Percentiles rank a stretch among this genome's conserved stretches.
Evolutionary conservation across 1,140 invertebrate genomes (phyloP).

Genomic region (Ectropis grisescens): DNA sequence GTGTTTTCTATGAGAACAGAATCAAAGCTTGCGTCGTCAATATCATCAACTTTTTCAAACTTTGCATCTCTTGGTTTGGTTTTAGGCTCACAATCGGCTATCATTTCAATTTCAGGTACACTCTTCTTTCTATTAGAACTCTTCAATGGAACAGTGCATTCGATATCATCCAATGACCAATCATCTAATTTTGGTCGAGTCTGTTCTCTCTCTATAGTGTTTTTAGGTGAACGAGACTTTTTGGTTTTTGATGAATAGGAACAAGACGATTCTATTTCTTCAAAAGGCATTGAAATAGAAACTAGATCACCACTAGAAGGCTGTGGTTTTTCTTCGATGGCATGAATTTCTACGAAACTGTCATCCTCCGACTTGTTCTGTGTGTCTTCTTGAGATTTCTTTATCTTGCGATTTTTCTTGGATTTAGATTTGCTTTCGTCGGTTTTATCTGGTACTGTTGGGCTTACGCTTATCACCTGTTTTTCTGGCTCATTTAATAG

Average conservation of each 20-base stretch:
- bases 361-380: constrained; percentile 42
- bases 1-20: not conserved
- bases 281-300: constrained; percentile 48
- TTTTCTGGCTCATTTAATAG: constrained; percentile 38
- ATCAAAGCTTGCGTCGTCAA: constrained; percentile 7
- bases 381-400: constrained; percentile 37
- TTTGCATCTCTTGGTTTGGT: constrained; percentile 1
- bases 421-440: constrained; percentile 46
- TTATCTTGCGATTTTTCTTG: constrained; percentile 49
- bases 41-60: constrained; percentile 6
- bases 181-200: constrained; percentile 4
- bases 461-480: constrained; percentile 9
- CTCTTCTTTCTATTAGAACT: constrained; percentile 5
- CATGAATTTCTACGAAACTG: constrained; percentile 59
- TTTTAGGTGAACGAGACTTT: constrained; percentile 39
- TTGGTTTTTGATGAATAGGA: constrained; percentile 33
- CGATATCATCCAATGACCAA: constrained; percentile 5
- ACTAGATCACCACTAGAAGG: constrained; percentile 40
- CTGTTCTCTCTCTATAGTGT: constrained; percentile 33
- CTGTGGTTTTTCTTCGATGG: constrained; percentile 47
- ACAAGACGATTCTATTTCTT: constrained; percentile 28
- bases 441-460: constrained; percentile 19
- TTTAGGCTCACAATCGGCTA: constrained; percentile 4
- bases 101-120: constrained; percentile 4
- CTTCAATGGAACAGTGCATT: constrained; percentile 3